Conservation (phyloP, 2,797 vertebrate genomes). For the Eospalax fontanierii region DNA sequence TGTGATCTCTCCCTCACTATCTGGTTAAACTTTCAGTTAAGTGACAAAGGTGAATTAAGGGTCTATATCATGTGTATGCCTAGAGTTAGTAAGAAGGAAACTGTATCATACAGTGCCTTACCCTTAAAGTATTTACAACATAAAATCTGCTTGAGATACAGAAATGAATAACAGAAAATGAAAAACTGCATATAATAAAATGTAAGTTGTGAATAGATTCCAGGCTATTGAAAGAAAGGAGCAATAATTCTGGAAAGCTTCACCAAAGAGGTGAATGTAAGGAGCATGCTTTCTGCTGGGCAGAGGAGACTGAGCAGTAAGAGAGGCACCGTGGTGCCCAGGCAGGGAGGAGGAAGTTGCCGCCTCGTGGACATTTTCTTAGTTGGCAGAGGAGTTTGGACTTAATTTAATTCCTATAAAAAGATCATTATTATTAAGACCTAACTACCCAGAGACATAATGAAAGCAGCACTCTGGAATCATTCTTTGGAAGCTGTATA, state of each 20-base stretch:
- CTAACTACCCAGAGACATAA: conserved; percentile 12
- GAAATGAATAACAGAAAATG: conserved; percentile 58
- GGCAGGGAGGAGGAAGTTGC: not conserved
- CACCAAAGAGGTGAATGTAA: not conserved
- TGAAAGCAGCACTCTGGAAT: conserved; percentile 48
- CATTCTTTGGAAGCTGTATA: not conserved
- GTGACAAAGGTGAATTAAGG: conserved; percentile 1
- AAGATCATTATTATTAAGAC: not conserved
- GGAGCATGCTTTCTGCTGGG: not conserved
- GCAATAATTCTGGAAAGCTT: not conserved
- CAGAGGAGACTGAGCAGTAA: not conserved
- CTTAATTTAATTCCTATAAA: conserved; percentile 54
- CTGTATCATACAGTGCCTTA: not conserved
- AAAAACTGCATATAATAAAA: conserved; percentile 63
- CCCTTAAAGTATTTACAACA: conserved; percentile 63
- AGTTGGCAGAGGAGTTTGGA: conserved; percentile 7
- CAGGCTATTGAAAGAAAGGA: conserved; percentile 6
- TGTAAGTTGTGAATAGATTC: conserved; percentile 66
- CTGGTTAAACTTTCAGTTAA: conserved; percentile 44
- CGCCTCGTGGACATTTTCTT: not conserved
- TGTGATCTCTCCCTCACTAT: conserved; percentile 16
- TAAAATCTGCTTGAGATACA: conserved; percentile 63
- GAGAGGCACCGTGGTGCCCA: not conserved
- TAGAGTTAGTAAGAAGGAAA: conserved; percentile 53
- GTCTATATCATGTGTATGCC: not conserved